Base-by-base conservation (phyloP, 2,888 invertebrate genomes). In the Ormia ochracea region DNA sequence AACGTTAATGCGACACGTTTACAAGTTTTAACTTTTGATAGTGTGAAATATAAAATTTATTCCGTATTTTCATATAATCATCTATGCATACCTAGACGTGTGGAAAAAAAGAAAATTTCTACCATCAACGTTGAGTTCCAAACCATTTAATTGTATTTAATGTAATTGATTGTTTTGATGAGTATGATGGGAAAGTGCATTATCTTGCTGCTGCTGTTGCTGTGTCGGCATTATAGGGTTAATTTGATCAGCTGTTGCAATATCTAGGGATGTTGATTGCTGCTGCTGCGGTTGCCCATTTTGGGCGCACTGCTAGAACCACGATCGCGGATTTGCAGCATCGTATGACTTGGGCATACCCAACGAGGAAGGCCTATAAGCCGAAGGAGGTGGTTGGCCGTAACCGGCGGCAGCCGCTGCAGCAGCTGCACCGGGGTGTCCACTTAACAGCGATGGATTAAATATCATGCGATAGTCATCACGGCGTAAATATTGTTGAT, bases 271-370 rank as follows among this genome's bases (percentile, higher is more conserved):
- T 70, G 72, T 45, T 75, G 78, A 65, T 78, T 73, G 69, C 10
- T 66, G 23, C 26, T 74, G 59, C 43, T 70, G n/a, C n/a, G n/a
- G 73, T 54, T 73, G 74, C 81, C 81, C 82, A 56, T 81, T 74
- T 43, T 82, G 82, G 75, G 82, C 88, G 86, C 86, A 87, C 86
- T 89, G 89, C 89, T 92, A 93, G 87, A 93, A 93, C 94, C 94
- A 94, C 68, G 94, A 91, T 73, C 93, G 93, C 72, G 92, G 90
- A 84, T 93, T 93, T 84, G 94, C 93, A 84, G 94, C 93, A 63
- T 94, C 94, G 84, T 93, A 94, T n/a, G 93, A 93, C 87, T 94
- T 94, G 38, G 94, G 91, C 86, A 93, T 94, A 79, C 93, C 92
- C 70, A 94, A 70, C 0, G 88, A 84, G 90, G 93, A 85, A 78